These are phyloP conservation scores for Nycticorax nycticorax DNA, from an alignment of 2,113 vertebrate species.

Conservation along the genomic window DNA sequence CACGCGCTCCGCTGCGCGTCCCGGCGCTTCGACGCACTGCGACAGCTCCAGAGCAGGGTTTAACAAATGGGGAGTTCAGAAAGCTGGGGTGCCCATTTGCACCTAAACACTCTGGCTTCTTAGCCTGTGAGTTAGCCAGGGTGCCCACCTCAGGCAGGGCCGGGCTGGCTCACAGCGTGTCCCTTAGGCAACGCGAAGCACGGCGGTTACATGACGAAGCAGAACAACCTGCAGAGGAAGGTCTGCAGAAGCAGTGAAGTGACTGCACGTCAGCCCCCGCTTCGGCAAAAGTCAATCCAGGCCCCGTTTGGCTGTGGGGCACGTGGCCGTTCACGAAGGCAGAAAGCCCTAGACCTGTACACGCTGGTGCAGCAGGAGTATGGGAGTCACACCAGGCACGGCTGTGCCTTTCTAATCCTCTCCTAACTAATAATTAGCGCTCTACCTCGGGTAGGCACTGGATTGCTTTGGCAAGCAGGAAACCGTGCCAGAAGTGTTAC, in stretches of 20 bases:
- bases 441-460: not conserved
- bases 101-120: not conserved
- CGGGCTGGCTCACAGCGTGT: not conserved
- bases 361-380: not conserved
- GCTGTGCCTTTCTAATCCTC: not conserved
- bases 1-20: rapidly evolving
- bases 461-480: not conserved
- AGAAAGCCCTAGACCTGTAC: not conserved
- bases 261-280: not conserved
- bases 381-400: not conserved
- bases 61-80: not conserved
- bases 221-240: not conserved
- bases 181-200: not conserved
- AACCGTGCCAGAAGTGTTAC: not conserved
- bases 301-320: not conserved
- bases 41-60: not conserved
- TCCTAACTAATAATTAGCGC: not conserved
- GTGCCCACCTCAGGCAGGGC: not conserved
- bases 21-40: not conserved
- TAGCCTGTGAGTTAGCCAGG: not conserved
- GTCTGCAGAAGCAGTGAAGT: not conserved
- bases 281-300: not conserved
- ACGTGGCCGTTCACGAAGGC: not conserved
- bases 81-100: not conserved
- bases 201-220: not conserved